phyloP scores from a whole-genome alignment of 2,888 invertebrate species.

The Gasteruption jaculator region DNA sequence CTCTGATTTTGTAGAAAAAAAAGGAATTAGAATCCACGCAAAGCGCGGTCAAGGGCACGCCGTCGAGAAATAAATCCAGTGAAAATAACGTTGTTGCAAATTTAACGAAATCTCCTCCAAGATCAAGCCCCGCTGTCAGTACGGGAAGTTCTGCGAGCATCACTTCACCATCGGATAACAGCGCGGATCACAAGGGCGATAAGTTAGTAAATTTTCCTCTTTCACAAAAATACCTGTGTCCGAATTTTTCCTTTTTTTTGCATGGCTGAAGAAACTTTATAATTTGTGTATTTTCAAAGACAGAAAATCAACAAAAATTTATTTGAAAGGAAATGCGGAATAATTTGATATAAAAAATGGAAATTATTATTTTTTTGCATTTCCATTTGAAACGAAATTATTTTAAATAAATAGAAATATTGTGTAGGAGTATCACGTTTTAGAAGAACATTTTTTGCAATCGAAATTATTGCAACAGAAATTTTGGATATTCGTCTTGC shows the following conservation, averaged over 20 bases:
- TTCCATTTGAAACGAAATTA: too few species aligned
- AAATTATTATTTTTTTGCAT: too few species aligned
- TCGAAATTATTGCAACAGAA: too few species aligned
- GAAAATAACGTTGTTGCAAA: slow-evolving; percentile 41
- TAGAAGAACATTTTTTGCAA: too few species aligned
- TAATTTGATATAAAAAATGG: too few species aligned
- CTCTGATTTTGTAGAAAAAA: slow-evolving; percentile 34
- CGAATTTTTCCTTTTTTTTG: neutral
- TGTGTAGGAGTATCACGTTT: too few species aligned
- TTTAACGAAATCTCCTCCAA: slow-evolving; percentile 40
- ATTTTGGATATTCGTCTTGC: too few species aligned
- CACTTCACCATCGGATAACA: slow-evolving; percentile 46
- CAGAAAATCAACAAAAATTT: too few species aligned
- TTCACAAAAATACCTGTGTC: too few species aligned
- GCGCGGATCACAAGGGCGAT: slow-evolving; percentile 43
- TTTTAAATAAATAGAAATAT: too few species aligned
- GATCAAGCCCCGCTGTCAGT: slow-evolving; percentile 43
- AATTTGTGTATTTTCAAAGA: slow-evolving; percentile 2
- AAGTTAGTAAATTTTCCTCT: slow-evolving; percentile 39
- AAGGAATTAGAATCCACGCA: slow-evolving; percentile 38
- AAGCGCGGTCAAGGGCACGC: slow-evolving; percentile 41
- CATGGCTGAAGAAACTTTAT: slow-evolving; percentile 9
- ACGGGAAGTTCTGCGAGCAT: slow-evolving; percentile 45
- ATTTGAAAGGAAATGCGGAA: too few species aligned
- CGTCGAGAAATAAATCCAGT: slow-evolving; percentile 40